Percentiles rank a stretch among this genome's conserved stretches.
Evolutionary conservation across 2,113 vertebrate genomes (phyloP).

Genomic region (Trichechus manatus): DNA sequence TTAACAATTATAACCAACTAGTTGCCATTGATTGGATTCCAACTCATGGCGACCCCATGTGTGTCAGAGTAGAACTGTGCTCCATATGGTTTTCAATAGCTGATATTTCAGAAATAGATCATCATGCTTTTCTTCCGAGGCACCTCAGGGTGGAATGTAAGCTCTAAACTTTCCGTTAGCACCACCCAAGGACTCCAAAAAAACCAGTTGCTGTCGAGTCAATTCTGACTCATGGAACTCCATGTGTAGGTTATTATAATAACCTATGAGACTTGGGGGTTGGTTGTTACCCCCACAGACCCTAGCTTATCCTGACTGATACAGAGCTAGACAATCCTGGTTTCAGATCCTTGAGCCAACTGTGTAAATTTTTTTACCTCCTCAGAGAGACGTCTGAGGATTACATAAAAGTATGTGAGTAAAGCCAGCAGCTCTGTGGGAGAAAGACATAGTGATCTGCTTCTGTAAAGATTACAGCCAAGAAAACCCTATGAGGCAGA

Average conservation of each 20-base stretch:
- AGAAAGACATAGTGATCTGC: neutral
- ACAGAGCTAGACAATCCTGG: neutral
- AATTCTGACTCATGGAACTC: neutral
- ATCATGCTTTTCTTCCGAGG: neutral
- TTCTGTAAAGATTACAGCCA: neutral
- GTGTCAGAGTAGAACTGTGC: neutral
- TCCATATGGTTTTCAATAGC: neutral
- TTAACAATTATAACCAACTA: neutral
- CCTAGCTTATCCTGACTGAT: neutral
- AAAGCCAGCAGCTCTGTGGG: neutral
- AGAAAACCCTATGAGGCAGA: neutral
- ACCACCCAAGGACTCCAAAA: neutral
- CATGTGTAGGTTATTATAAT: neutral
- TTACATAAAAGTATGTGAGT: neutral
- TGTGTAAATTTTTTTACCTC: neutral
- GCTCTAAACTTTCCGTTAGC: neutral
- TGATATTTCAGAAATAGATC: neutral
- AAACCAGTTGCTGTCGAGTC: neutral
- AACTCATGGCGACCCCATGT: neutral
- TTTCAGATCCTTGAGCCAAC: neutral
- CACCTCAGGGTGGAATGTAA: neutral
- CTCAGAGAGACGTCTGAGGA: neutral
- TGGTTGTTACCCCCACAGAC: neutral
- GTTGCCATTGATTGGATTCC: neutral
- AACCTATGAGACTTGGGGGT: neutral